Base-by-base conservation (phyloP, 2,113 vertebrate genomes). In the Silurus glanis region DNA sequence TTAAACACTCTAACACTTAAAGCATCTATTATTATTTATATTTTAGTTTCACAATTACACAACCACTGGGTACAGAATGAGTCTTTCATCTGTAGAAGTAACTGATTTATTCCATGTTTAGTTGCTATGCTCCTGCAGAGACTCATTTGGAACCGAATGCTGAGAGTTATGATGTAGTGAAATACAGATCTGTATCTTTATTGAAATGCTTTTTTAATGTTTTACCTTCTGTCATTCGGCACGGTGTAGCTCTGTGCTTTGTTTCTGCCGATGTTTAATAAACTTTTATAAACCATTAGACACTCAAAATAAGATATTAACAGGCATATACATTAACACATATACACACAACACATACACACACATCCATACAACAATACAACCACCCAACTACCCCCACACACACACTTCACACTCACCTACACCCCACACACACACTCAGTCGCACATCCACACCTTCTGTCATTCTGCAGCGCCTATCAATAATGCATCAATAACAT, bases 401-500 rank as follows among this genome's bases (percentile, higher is more conserved):
- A 75, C 49, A 75, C 49, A 59, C 28, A 61, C 37, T 37, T 37
- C 55, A 61, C 56, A 45, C 78, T 23, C 78, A 80, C 81, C 67
- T 49, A 74, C 83, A 74, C 17, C 69, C 59, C 55, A 59, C 69
- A 84, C 55, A 72, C 51, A 66, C 80, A 82, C 80, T 62, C 79
- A 81, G 37, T 37, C 37, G 37, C 37, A 37, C 37, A 37, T 37
- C 37, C 37, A 37, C 37, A 37, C 2, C 37, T 37, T 37, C 37
- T 37, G 37, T 37, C 37, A 37, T 37, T 37, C 37, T 37, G 37
- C 37, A 37, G 37, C 37, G 37, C 37, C 37, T 37, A 2, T 37
- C 37, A 37, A 37, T 37, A 37, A 37, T 37, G 37, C 37, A 37
- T 37, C 37, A 37, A 37, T 37, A 37, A 37, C 37, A 37, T 37